These are phyloP conservation scores for Marmota monax DNA, from an alignment of 2,113 vertebrate species.

Conservation along the genomic window DNA sequence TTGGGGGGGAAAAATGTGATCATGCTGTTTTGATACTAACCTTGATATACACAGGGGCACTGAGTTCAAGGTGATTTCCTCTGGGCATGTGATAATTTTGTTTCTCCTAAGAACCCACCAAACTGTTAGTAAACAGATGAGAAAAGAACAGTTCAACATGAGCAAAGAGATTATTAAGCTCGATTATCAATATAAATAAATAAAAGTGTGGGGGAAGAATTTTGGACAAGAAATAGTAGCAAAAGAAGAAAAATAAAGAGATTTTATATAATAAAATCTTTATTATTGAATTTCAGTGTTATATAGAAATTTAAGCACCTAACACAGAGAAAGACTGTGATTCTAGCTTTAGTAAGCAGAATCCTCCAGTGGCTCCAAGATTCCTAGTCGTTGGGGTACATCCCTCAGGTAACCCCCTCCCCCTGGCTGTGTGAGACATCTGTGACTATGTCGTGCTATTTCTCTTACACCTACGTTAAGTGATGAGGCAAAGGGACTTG, in stretches of 20 bases:
- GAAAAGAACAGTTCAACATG: background rate
- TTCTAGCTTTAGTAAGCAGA: background rate
- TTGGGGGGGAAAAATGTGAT: background rate
- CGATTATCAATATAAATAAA: background rate
- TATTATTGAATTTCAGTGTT: background rate
- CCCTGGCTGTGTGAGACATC: background rate
- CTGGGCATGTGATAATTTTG: background rate
- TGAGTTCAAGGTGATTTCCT: background rate
- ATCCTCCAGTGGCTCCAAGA: background rate
- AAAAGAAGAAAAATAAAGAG: background rate
- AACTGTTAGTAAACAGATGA: background rate
- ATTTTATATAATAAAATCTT: no score
- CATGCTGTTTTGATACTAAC: background rate
- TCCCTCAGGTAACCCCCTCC: background rate
- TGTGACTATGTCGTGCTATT: background rate
- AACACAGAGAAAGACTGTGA: background rate
- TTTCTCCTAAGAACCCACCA: background rate
- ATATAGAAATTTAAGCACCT: background rate
- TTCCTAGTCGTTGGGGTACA: background rate
- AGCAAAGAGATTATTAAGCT: background rate
- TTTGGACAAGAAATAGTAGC: background rate
- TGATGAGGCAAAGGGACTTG: background rate
- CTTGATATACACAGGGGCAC: background rate
- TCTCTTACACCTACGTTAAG: background rate
- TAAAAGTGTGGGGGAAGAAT: background rate